These are phyloP conservation scores for Heliopora coerulea DNA, from an alignment of 92 coral and sea anemone genomes.

Conservation along the genomic window DNA sequence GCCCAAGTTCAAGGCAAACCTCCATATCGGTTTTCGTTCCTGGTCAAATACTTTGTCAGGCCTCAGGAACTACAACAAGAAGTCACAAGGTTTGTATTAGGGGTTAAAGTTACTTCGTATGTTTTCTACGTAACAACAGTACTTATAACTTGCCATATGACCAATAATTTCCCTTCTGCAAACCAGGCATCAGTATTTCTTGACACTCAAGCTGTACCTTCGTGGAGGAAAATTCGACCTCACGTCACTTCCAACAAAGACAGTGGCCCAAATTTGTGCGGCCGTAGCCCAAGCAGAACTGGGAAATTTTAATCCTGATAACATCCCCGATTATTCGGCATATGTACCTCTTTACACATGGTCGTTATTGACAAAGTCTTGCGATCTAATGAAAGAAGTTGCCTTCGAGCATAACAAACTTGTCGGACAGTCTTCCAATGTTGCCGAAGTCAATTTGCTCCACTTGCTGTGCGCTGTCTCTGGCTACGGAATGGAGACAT, in stretches of 20 bases:
- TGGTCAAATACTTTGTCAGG: slow-evolving; percentile 93
- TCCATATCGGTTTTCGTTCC: slow-evolving; percentile 85
- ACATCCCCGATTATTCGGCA: slow-evolving; percentile 71
- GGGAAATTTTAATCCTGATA: slow-evolving; percentile 82
- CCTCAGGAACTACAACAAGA: slow-evolving; percentile 99
- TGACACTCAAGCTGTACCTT: slow-evolving; percentile 78
- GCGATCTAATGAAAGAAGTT: slow-evolving; percentile 87
- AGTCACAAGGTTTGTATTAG: slow-evolving; percentile 80
- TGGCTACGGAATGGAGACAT: slow-evolving; percentile 91
- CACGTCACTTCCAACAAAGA: slow-evolving; percentile 78
- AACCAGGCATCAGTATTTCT: slow-evolving; percentile 85
- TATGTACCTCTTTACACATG: slow-evolving; percentile 73
- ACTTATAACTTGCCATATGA: neutral
- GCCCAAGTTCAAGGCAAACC: slow-evolving; percentile 90
- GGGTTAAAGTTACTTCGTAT: too few relatives aligned
- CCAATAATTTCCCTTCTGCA: neutral
- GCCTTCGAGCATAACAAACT: slow-evolving; percentile 86
- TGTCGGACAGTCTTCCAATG: slow-evolving; percentile 54
- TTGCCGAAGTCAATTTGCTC: slow-evolving; percentile 80
- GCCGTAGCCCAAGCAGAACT: slow-evolving; percentile 82
- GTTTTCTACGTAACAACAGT: neutral
- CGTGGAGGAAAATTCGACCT: slow-evolving; percentile 79
- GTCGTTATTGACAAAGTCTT: slow-evolving; percentile 71
- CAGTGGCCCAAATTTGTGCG: slow-evolving; percentile 84
- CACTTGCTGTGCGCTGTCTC: slow-evolving; percentile 71